Conservation (phyloP, 2,113 vertebrate genomes). For the Pseudolaguvia tuberculata region DNA sequence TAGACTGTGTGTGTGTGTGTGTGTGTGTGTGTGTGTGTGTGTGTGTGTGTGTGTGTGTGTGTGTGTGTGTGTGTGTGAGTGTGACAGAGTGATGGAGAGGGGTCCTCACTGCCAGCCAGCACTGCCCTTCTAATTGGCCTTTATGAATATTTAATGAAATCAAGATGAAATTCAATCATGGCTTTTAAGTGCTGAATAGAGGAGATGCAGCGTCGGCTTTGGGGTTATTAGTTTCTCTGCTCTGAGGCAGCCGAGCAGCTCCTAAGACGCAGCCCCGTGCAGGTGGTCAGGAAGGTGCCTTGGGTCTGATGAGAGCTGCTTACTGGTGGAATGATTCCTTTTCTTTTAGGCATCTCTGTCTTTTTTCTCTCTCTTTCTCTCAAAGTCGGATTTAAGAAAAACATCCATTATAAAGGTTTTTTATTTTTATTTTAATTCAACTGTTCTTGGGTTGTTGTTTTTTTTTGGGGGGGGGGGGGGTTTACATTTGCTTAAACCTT, state of each 20-base stretch:
- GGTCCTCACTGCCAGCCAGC: slow-evolving; percentile 74
- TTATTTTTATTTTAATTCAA: no score
- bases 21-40: slow-evolving; percentile 55
- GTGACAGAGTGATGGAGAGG: slow-evolving; percentile 80
- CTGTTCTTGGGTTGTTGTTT: no score
- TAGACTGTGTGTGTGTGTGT: slow-evolving; percentile 53
- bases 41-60: slow-evolving; percentile 61
- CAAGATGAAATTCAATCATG: slow-evolving; percentile 87
- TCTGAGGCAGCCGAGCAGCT: slow-evolving; percentile 50
- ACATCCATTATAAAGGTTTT: no score
- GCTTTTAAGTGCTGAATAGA: slow-evolving; percentile 83
- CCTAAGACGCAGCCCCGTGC: slow-evolving; percentile 59
- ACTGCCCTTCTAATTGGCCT: slow-evolving; percentile 92
- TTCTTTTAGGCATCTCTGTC: slow-evolving; percentile 55
- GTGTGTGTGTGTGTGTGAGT: slow-evolving; percentile 41
- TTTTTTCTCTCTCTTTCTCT: slow-evolving; percentile 48
- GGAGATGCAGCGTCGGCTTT: slow-evolving; percentile 48
- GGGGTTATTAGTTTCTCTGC: slow-evolving; percentile 72
- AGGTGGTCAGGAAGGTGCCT: slow-evolving; percentile 60
- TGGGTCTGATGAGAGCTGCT: slow-evolving; percentile 59
- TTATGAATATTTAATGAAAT: slow-evolving; percentile 97
- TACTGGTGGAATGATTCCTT: slow-evolving; percentile 79
- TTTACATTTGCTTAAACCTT: no score
- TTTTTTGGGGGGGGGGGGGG: no score
- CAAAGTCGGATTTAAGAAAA: no score